Conservation (phyloP, 2,888 invertebrate genomes). For the Drepana falcataria region DNA sequence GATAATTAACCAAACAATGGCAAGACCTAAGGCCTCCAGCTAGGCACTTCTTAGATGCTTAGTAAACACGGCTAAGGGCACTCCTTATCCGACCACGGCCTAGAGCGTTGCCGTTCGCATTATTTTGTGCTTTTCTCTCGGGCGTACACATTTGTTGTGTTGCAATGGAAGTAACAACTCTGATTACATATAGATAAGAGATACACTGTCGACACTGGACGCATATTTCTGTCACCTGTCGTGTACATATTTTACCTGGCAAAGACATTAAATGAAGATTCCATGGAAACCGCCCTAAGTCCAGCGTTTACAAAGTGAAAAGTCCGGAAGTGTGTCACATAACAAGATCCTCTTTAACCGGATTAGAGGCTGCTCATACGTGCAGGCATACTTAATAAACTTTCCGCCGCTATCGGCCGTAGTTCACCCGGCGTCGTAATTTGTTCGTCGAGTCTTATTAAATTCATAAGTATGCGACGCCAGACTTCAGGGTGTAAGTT, state of each 20-base stretch:
- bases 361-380: slow-evolving; percentile 27
- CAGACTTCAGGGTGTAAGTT: slow-evolving; percentile 34
- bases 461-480: slow-evolving; percentile 63
- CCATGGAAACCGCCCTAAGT: slow-evolving; percentile 3
- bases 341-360: slow-evolving; percentile 26
- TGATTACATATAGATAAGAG: too few species aligned
- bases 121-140: too few species aligned
- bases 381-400: slow-evolving; percentile 30
- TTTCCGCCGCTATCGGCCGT: slow-evolving; percentile 31
- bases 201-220: too few species aligned
- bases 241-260: background rate
- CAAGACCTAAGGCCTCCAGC: too few species aligned
- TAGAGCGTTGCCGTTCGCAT: too few species aligned
- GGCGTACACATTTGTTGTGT: too few species aligned
- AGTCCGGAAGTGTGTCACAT: slow-evolving; percentile 14
- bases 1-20: too few species aligned
- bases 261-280: background rate
- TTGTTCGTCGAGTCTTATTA: slow-evolving; percentile 62
- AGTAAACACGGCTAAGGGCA: too few species aligned
- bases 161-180: too few species aligned
- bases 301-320: slow-evolving; percentile 16
- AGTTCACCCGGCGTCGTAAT: slow-evolving; percentile 47
- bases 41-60: too few species aligned
- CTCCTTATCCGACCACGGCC: too few species aligned
- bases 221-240: too few species aligned